A percentile compares a stretch with the other conserved stretches of the same genome.
phyloP scores from a whole-genome alignment of 2,797 vertebrate genomes.

The Liasis olivaceus region DNA sequence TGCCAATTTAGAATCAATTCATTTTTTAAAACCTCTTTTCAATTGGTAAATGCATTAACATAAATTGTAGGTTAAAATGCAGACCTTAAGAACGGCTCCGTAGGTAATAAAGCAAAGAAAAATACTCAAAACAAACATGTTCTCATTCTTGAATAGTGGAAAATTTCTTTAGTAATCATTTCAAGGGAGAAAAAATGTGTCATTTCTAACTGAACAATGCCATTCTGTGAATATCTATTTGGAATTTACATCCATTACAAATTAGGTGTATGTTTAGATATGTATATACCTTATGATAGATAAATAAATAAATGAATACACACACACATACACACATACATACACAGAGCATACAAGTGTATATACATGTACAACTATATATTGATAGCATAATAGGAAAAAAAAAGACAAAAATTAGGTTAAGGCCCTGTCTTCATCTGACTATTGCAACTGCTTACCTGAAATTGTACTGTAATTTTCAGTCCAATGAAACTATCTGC shows the following conservation, averaged over 20 bases:
- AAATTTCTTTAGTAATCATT: background rate
- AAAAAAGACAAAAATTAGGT: too few relatives aligned
- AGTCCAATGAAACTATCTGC: background rate
- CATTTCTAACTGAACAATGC: background rate
- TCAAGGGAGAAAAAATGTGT: background rate
- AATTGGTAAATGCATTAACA: background rate
- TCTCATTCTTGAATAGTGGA: background rate
- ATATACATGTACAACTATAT: background rate
- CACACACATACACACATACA: background rate
- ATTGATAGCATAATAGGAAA: background rate
- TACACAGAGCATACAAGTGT: background rate
- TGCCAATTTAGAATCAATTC: background rate
- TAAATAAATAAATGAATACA: background rate
- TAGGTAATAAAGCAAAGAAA: background rate
- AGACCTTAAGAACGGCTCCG: background rate
- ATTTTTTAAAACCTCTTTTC: constrained; percentile 13
- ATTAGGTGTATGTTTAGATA: background rate
- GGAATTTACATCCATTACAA: background rate
- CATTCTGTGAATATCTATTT: background rate
- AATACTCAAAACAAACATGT: background rate
- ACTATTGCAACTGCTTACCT: background rate
- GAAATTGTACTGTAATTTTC: background rate
- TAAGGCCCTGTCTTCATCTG: background rate
- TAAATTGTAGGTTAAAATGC: constrained; percentile 30
- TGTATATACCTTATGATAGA: background rate